Evolutionary conservation across 2,888 invertebrate species (phyloP), one percentile per base, ranked within the genome.

Genomic region (Tipula confusa): DNA sequence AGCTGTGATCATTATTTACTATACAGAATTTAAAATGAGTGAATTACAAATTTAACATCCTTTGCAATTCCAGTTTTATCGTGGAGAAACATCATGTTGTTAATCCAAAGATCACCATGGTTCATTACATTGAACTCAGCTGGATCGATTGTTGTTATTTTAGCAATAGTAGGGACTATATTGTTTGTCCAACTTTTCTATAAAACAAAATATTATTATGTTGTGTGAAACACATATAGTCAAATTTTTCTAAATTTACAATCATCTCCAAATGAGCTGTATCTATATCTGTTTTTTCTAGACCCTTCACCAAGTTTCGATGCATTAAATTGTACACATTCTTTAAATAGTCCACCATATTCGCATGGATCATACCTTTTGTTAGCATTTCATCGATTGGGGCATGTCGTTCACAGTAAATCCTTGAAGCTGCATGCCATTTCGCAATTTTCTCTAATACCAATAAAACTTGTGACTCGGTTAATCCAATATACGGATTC

Each of bases 91-190:
- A 91, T 88, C 86, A 91, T 89, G 86, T 91, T 91, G 84, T 91
- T 90, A 3, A 89, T 87, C 91, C 91, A 91, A 15, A 90, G 85
- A 86, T 91, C 91, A 29, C 91, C 91, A 84, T 91, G 91, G 86
- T 90, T 90, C 28, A 91, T 86, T 2, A 90, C 89, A 85, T 90
- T 89, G 85, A 89, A 90, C 24, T 85, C 86, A 83, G 87, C 86
- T 0, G 80, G 80, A 80, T 80, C 80, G 9, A 31, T 31, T 1
- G 29, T 24, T 6, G 64, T 64, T 64, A 24, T 64, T 64, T 64
- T 64, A 11, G 24, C 64, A 9, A 64, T 64, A 64, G 18, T 64
- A 9, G 64, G 64, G 1, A 64, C 3, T 64, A 64, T 24, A 9
- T 64, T 6, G 7, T 24, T 24, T 18, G 64, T 64, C 64, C 64